Conservation (phyloP, 2,797 vertebrate species). For the Columba guinea region DNA sequence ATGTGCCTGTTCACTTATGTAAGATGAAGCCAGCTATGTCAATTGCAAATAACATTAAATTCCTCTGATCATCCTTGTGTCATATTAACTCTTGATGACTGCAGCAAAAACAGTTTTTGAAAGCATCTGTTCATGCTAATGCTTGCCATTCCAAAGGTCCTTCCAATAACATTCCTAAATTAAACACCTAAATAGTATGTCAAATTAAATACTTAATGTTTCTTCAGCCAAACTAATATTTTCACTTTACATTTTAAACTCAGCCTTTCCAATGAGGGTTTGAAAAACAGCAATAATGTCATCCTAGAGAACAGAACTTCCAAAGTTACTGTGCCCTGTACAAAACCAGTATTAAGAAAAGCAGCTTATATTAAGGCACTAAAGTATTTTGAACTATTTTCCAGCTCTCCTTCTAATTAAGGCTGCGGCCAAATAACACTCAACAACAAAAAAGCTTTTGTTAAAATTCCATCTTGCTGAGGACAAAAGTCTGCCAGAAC, state of each 20-base stretch:
- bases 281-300: background rate
- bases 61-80: background rate
- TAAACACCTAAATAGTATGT: background rate
- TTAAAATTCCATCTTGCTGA: constrained; percentile 9
- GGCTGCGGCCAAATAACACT: background rate
- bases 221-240: background rate
- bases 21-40: background rate
- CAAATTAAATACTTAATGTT: background rate
- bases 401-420: constrained; percentile 27
- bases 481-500: background rate
- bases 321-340: background rate
- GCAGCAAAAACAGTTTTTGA: background rate
- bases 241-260: background rate
- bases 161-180: background rate
- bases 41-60: background rate
- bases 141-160: background rate
- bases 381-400: constrained; percentile 35
- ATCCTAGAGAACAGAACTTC: background rate
- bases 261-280: background rate
- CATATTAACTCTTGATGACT: background rate
- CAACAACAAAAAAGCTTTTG: constrained; percentile 21
- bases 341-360: constrained; percentile 57
- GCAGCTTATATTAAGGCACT: constrained; percentile 54
- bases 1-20: rapidly evolving
- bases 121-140: background rate